phyloP scores from a whole-genome alignment of 2,113 vertebrate genomes.

The Microcebus lehilahytsara region DNA sequence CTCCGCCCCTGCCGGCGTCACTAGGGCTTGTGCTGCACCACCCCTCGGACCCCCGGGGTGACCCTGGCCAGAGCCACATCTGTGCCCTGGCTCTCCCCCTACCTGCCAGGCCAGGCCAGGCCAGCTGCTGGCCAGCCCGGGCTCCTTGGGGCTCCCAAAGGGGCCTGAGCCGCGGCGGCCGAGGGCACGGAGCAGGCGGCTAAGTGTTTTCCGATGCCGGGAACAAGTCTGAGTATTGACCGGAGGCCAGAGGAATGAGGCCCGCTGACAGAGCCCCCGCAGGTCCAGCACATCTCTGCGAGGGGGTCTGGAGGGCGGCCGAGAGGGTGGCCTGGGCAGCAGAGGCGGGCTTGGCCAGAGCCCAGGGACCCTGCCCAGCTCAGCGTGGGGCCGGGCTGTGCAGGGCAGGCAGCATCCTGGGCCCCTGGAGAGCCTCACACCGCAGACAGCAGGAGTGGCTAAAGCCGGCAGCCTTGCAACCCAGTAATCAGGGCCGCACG shows the following conservation, averaged over 20 bases:
- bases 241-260: neutral
- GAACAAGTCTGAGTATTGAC: neutral
- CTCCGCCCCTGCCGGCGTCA: neutral
- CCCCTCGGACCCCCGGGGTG: neutral
- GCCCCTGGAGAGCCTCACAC: neutral
- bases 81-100: neutral
- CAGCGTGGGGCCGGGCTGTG: fast-evolving
- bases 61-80: fast-evolving
- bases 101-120: neutral
- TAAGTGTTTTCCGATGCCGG: neutral
- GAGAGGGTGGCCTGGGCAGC: neutral
- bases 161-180: fast-evolving
- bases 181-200: fast-evolving
- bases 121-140: neutral
- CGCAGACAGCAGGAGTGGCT: neutral
- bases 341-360: neutral
- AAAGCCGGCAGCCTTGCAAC: neutral
- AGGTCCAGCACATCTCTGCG: fast-evolving
- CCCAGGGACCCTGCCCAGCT: neutral
- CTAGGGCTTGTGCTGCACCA: neutral
- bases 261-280: neutral
- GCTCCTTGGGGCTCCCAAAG: neutral
- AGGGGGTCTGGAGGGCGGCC: neutral
- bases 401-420: too few species aligned
- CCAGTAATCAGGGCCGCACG: neutral